Conservation (phyloP, 2,888 invertebrate species). For the Euzophera pinguis region DNA sequence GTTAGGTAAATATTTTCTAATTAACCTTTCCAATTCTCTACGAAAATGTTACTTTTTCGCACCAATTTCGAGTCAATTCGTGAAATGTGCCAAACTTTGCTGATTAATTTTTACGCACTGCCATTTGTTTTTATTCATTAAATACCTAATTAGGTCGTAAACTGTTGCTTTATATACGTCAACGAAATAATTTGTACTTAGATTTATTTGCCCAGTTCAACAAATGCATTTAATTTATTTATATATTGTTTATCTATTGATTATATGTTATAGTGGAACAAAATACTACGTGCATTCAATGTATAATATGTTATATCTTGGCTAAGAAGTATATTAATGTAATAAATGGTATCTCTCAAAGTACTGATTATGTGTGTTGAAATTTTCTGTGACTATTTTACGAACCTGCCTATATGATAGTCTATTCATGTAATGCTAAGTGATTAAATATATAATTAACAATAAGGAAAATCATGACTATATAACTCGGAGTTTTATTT, state of each 20-base stretch:
- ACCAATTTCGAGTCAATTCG: neutral
- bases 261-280: slow-evolving; percentile 25
- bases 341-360: slow-evolving; percentile 23
- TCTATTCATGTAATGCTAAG: slow-evolving; percentile 39
- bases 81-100: slow-evolving; percentile 39
- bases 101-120: slow-evolving; percentile 29
- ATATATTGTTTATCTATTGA: neutral
- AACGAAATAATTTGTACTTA: slow-evolving; percentile 3
- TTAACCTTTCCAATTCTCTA: slow-evolving; percentile 23
- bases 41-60: neutral
- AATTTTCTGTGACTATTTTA: slow-evolving; percentile 2
- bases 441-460: slow-evolving; percentile 55
- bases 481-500: slow-evolving; percentile 15
- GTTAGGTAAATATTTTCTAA: slow-evolving; percentile 54
- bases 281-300: slow-evolving; percentile 33
- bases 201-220: slow-evolving; percentile 2
- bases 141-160: neutral
- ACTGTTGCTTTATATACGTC: slow-evolving; percentile 7
- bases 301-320: slow-evolving; percentile 28
- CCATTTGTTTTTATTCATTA: slow-evolving; percentile 22
- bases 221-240: slow-evolving; percentile 3
- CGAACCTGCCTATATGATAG: slow-evolving; percentile 28
- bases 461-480: slow-evolving; percentile 35
- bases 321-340: slow-evolving; percentile 24
- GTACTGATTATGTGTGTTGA: slow-evolving; percentile 30